These are phyloP conservation scores for Scolanthus callimorphus DNA, from an alignment of 92 coral and sea anemone species.

Conservation along the genomic window DNA sequence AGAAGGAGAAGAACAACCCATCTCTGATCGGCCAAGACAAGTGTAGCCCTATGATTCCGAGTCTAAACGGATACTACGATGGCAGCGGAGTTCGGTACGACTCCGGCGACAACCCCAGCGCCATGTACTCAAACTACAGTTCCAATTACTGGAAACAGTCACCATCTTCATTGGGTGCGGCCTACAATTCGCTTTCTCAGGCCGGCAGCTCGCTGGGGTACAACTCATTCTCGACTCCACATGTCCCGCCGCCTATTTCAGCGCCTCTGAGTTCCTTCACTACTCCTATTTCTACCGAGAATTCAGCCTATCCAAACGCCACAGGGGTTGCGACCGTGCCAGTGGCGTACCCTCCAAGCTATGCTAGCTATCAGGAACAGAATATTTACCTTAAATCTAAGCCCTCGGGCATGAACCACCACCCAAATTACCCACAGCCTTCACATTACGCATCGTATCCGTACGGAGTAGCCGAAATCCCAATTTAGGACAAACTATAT, in stretches of 20 bases:
- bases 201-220: constrained; percentile 64
- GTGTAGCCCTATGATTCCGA: constrained; percentile 59
- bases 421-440: constrained; percentile 82
- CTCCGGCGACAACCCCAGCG: constrained; percentile 61
- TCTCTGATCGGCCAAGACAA: constrained; percentile 82
- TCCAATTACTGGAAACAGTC: constrained; percentile 81
- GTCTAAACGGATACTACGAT: constrained; percentile 75
- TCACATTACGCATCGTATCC: constrained; percentile 74
- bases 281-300: constrained; percentile 68
- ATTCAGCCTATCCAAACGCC: constrained; percentile 55
- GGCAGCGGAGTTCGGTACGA: constrained; percentile 74
- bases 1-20: constrained; percentile 90
- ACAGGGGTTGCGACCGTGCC: constrained; percentile 65
- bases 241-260: constrained; percentile 72
- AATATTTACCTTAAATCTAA: constrained; percentile 74
- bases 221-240: constrained; percentile 66
- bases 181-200: constrained; percentile 58
- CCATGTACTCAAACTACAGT: constrained; percentile 74
- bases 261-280: constrained; percentile 76
- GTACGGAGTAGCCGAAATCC: constrained; percentile 84
- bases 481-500: constrained; percentile 40
- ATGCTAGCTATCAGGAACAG: constrained; percentile 78
- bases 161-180: constrained; percentile 40
- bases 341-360: constrained; percentile 68
- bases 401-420: constrained; percentile 66